phyloP scores from a whole-genome alignment of 2,888 invertebrate genomes.

The Micoletzkya japonica region DNA sequence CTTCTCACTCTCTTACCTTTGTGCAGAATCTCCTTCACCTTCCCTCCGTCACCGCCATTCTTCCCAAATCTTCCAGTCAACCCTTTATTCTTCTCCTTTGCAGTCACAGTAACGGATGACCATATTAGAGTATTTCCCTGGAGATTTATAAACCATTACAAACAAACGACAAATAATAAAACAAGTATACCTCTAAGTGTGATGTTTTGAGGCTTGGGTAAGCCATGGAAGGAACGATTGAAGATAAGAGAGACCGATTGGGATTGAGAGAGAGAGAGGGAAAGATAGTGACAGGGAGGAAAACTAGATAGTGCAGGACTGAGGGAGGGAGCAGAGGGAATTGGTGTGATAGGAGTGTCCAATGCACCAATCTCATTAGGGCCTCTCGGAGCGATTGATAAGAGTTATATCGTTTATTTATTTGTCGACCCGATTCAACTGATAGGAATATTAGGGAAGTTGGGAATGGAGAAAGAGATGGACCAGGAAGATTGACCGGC shows the following conservation, averaged over 20 bases:
- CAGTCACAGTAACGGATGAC: conserved; percentile 40
- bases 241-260: not conserved
- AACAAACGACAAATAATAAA: not conserved
- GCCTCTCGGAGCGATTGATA: not conserved
- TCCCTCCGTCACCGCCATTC: conserved; percentile 17
- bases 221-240: not conserved
- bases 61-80: conserved; percentile 27
- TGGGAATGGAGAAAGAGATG: conserved; percentile 27
- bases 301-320: conserved; percentile 1
- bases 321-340: not conserved
- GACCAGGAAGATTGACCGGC: conserved; percentile 19
- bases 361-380: conserved; percentile 4
- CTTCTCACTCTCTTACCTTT: conserved; percentile 26
- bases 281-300: conserved; percentile 12
- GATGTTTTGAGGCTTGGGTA: no score
- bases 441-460: not conserved
- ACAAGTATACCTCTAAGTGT: no score
- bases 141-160: not conserved
- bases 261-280: conserved; percentile 1
- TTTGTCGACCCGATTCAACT: not conserved
- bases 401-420: not conserved
- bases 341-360: no score
- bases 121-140: conserved; percentile 37
- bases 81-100: conserved; percentile 33
- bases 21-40: conserved; percentile 42